A percentile compares a stretch with the other conserved stretches of the same genome.
Conservation (phyloP, 2,113 vertebrate genomes). For the Brachypteracias leptosomus region DNA sequence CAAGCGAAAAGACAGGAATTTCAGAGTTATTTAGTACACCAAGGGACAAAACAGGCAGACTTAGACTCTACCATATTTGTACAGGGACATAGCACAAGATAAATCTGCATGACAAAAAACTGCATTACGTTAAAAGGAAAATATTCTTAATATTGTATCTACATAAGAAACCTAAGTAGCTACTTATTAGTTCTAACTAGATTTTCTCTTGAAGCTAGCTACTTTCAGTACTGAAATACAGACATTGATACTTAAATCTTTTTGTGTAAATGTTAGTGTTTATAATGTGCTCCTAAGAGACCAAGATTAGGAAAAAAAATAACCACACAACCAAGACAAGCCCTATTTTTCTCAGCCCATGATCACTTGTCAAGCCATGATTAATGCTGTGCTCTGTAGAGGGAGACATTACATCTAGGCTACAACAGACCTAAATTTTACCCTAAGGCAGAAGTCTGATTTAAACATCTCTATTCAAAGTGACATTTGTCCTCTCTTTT, state of each 20-base stretch:
- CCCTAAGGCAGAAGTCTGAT: constrained; percentile 83
- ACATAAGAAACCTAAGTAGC: not conserved
- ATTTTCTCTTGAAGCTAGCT: constrained; percentile 65
- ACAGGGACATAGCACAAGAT: not conserved
- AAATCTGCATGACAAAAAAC: not conserved
- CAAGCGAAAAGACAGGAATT: not conserved
- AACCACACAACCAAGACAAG: constrained; percentile 69
- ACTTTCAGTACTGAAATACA: constrained; percentile 56
- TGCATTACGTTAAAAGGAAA: constrained; percentile 50
- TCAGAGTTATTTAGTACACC: not conserved
- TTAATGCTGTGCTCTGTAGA: constrained; percentile 83
- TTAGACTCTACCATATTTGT: not conserved
- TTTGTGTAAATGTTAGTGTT: constrained; percentile 69
- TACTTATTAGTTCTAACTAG: constrained; percentile 61
- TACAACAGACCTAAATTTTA: constrained; percentile 83
- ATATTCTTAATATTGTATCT: not conserved
- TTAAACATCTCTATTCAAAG: constrained; percentile 86
- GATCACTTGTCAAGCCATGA: constrained; percentile 77
- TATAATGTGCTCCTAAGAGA: constrained; percentile 68
- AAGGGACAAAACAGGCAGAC: not conserved
- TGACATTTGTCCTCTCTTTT: constrained; percentile 87
- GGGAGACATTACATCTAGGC: constrained; percentile 80
- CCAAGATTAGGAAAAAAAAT: constrained; percentile 20
- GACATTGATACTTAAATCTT: constrained; percentile 57
- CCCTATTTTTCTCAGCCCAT: constrained; percentile 67